Evolutionary conservation across 2,797 vertebrate genomes (phyloP), one percentile per base, ranked within the genome.

Genomic region (Todus mexicanus): DNA sequence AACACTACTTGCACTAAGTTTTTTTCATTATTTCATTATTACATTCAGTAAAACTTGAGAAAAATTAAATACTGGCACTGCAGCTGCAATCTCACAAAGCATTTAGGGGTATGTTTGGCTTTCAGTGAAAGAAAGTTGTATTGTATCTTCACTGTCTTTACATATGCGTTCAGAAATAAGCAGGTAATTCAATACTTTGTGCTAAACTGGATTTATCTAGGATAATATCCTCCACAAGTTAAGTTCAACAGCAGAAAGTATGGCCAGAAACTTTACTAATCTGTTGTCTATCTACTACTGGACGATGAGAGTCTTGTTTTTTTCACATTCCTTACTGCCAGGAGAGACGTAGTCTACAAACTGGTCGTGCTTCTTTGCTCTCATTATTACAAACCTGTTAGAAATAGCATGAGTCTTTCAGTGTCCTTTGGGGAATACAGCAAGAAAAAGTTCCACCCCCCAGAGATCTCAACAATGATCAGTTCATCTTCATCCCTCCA

Each of bases 401-500:
- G 53, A 93, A 96, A 88, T 81, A 75, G 78, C 70, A 64, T 68
- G 76, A 84, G 64, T 61, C 57, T 92, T 87, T 64, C 80, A 53
- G 71, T 47, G 64, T 90, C 93, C 87, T 57, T 70, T 47, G 70
- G 93, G 10, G 63, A 94, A 87, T 78, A 78, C 73, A 84, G 92
- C 68, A 90, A 93, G n/a, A 92, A 96, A 96, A 2, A 2, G 88
- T 88, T 95, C 74, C 65, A 88, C 90, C 96, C 96, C 81, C 89
- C 40, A 90, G 95, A 96, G 95, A 84, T 61, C 66, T 43, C 89
- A 93, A 98, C 96, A 98, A 97, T 95, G 91, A 92, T 78, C 86
- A 95, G 96, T 96, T 96, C 95, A 73, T 94, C 95, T 93, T 96
- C 93, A 96, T 85, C 94, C 93, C 95, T 94, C 94, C 90, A 92